phyloP scores from a whole-genome alignment of 2,113 vertebrate species.

The Cnemophilus loriae region DNA sequence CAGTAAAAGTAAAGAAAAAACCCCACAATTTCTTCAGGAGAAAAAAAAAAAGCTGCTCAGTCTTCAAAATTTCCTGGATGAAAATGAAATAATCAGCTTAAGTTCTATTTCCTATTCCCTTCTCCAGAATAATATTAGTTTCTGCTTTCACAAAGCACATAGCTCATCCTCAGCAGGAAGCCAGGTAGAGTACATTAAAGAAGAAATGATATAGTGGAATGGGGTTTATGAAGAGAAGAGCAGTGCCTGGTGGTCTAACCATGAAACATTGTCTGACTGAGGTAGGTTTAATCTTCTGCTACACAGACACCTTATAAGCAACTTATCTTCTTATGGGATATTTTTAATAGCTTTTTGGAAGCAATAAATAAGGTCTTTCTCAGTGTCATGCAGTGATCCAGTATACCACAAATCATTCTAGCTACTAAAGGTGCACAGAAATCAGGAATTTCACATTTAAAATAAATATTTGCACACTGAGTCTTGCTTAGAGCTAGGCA shows the following conservation, averaged over 20 bases:
- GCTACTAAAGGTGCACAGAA: neutral
- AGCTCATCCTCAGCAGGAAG: conserved; percentile 24
- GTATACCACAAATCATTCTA: neutral
- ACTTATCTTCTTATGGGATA: conserved; percentile 46
- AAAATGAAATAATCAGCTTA: conserved; percentile 34
- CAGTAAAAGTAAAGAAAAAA: neutral
- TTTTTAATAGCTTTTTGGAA: conserved; percentile 55
- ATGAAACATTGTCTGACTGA: conserved; percentile 9
- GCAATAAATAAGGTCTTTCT: conserved; percentile 42
- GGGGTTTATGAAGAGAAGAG: conserved; percentile 21
- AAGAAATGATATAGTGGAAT: conserved; percentile 39
- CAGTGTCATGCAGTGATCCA: neutral
- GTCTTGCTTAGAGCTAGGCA: neutral
- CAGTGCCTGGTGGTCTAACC: conserved; percentile 18
- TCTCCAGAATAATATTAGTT: conserved; percentile 29
- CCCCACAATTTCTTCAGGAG: neutral
- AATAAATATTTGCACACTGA: conserved; percentile 13
- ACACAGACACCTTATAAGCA: conserved; percentile 34
- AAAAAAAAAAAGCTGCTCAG: neutral
- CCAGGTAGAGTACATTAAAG: conserved; percentile 45
- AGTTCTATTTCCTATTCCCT: conserved; percentile 5
- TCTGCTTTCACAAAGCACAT: conserved; percentile 8
- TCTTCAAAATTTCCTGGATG: neutral
- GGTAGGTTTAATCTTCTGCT: conserved; percentile 33
- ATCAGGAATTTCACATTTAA: neutral